Conservation (phyloP, 2,888 invertebrate genomes). For the Strigamia transsilvanica region DNA sequence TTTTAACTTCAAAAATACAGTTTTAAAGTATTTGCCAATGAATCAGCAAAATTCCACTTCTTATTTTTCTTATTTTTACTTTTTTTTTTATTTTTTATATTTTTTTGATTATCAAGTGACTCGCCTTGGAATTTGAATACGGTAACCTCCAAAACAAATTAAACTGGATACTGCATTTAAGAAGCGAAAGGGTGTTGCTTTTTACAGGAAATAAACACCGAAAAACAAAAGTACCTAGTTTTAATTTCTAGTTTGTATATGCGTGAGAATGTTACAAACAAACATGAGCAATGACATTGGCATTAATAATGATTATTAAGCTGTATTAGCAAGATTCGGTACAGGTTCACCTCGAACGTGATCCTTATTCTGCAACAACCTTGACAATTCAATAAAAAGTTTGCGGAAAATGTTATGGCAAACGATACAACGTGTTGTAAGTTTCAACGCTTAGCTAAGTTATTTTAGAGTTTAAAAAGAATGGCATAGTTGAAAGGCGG, state of each 20-base stretch:
- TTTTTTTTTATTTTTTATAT: neutral
- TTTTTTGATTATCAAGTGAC: constrained; percentile 6
- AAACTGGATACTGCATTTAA: constrained; percentile 1
- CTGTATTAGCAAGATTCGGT: constrained; percentile 22
- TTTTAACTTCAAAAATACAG: neutral
- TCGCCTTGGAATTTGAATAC: constrained; percentile 23
- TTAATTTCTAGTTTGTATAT: neutral
- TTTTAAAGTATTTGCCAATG: constrained; percentile 11
- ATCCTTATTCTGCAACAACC: constrained; percentile 20
- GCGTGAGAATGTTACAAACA: constrained; percentile 17
- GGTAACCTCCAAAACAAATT: constrained; percentile 5
- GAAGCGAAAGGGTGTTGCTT: neutral
- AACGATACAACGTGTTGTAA: neutral
- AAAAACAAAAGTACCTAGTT: neutral
- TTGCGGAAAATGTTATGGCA: neutral
- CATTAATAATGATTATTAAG: constrained; percentile 40
- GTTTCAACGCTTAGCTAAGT: neutral
- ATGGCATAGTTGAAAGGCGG: too few relatives aligned
- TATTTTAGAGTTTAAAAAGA: neutral
- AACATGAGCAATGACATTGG: constrained; percentile 38
- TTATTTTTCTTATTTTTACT: neutral
- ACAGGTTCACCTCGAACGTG: constrained; percentile 43
- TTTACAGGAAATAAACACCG: too few relatives aligned
- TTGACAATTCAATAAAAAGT: constrained; percentile 31
- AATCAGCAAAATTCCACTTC: constrained; percentile 40